Conservation (phyloP, 2,113 vertebrate genomes). For the Eolophus roseicapilla region DNA sequence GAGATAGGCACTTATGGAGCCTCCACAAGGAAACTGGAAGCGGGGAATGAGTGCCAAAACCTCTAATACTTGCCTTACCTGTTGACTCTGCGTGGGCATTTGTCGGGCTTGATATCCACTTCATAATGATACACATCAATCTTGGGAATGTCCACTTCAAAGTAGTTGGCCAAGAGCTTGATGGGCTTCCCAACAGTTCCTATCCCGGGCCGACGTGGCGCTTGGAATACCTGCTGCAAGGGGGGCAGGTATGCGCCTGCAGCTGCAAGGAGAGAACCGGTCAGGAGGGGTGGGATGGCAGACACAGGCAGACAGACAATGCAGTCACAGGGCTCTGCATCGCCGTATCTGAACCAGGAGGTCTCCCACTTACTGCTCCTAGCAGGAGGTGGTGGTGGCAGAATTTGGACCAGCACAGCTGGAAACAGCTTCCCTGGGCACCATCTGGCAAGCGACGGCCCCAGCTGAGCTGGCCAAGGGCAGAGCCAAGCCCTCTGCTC, state of each 20-base stretch:
- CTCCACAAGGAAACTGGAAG: not conserved
- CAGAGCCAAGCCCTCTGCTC: not conserved
- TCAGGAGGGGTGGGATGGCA: not conserved
- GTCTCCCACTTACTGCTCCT: not conserved
- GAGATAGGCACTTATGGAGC: not conserved
- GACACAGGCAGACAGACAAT: not conserved
- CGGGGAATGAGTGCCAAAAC: not conserved
- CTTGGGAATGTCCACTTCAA: slow-evolving; percentile 99
- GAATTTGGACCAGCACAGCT: not conserved
- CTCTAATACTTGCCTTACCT: slow-evolving; percentile 81
- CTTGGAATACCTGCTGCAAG: slow-evolving; percentile 98
- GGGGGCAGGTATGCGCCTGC: slow-evolving; percentile 92
- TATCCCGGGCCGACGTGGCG: slow-evolving; percentile 95
- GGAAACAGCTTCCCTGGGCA: not conserved
- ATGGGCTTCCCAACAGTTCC: slow-evolving; percentile 98
- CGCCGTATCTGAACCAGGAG: accelerated
- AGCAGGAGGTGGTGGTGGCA: not conserved
- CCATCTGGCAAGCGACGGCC: not conserved
- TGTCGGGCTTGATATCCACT: slow-evolving; percentile 99
- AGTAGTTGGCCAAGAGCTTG: slow-evolving; percentile 99
- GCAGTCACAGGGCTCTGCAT: accelerated
- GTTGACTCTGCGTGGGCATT: slow-evolving; percentile 98
- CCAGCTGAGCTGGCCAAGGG: accelerated
- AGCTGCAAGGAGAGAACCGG: slow-evolving; percentile 73
- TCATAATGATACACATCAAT: slow-evolving; percentile 98